A percentile compares a stretch with the other conserved stretches of the same genome.
Conservation (phyloP, 2,797 vertebrate species). For the Euphonia xanthogaster region DNA sequence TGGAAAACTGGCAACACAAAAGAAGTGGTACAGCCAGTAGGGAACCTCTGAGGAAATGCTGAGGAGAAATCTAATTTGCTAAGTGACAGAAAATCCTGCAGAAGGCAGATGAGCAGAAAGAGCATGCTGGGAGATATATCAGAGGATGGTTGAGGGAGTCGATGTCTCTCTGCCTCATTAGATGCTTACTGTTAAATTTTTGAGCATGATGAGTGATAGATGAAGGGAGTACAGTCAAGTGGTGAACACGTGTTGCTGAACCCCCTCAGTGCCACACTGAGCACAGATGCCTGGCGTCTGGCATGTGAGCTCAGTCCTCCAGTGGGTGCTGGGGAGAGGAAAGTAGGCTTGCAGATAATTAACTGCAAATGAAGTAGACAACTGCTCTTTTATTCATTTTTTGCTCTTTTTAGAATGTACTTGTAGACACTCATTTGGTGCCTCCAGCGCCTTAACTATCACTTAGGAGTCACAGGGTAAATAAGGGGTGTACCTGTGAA, state of each 20-base stretch:
- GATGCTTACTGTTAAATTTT: neutral
- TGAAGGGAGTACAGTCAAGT: neutral
- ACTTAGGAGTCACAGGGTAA: conserved; percentile 11
- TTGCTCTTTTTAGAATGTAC: neutral
- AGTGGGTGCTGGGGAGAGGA: neutral
- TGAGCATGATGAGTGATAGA: neutral
- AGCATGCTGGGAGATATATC: neutral
- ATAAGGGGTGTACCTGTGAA: neutral
- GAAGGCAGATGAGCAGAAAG: neutral
- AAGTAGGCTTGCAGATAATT: neutral
- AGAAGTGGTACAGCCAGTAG: neutral
- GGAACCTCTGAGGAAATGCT: neutral
- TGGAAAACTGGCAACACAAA: neutral
- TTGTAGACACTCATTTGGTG: neutral
- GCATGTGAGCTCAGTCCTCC: neutral
- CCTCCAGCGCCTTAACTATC: conserved; percentile 1
- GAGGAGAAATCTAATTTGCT: neutral
- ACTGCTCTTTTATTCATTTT: conserved; percentile 28
- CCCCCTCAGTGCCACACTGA: neutral
- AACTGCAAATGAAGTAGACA: neutral
- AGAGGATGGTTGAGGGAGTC: neutral
- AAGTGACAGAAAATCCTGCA: neutral
- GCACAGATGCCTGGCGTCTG: neutral
- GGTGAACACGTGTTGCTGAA: neutral
- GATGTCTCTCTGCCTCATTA: neutral